Evolutionary conservation across 2,113 vertebrate species (phyloP), one percentile per base, ranked within the genome.

Genomic region (Pholis gunnellus): DNA sequence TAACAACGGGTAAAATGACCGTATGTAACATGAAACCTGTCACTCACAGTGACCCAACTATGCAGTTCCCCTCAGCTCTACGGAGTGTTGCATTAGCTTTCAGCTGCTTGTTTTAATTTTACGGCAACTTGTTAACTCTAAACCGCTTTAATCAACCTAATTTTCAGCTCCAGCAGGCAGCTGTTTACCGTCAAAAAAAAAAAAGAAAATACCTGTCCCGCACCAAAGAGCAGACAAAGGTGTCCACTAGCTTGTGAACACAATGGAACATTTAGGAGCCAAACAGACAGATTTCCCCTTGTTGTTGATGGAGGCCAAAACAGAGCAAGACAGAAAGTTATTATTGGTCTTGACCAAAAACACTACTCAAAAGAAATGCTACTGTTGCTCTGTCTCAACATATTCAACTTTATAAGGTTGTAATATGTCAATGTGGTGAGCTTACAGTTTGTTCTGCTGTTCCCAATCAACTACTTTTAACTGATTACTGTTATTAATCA

Each of bases 381-480:
- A 6, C 70, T 27, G 13, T 63, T 14, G 22, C 46, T 40, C n/a
- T 10, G 10, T 65, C 6, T 56, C 3, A 54, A 54, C 25, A 9
- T 46, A 1, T 34, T 60, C 15, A 29, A 15, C 61, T 81, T 66
- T 29, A 17, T 22, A 66, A 67, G 14, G 20, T 56, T 20, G 20
- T 44, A n/a, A 52, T 54, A 8, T 63, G 7, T 78, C 50, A 67
- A 1, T 34, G n/a, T 67, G 59, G 73, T 67, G 59, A 46, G 15
- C 54, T 65, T 64, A 68, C 15, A 44, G 57, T 18, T 29, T 52
- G 18, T 36, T 29, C 59, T 22, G 5, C 48, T 13, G 0, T 44
- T 3, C 1, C 22, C n/a, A 44, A 64, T n/a, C 9, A n/a, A 15
- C 20, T 9, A 18, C 20, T 46, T 59, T 3, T 10, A 48, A 25